Conservation (phyloP, 2,113 vertebrate species). For the Callorhinus ursinus region DNA sequence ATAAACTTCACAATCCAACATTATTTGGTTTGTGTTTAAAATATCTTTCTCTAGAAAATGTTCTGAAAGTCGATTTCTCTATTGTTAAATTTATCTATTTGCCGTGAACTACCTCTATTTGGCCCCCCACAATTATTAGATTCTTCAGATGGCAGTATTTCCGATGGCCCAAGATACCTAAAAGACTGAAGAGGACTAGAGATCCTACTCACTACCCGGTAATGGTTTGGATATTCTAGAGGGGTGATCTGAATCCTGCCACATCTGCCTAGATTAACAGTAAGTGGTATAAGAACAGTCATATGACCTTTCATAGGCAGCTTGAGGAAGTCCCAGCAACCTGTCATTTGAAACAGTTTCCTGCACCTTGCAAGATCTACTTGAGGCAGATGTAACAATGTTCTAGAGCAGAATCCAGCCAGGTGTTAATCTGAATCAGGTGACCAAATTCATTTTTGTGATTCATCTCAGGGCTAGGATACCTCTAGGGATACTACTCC, state of each 20-base stretch:
- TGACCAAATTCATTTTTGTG: neutral
- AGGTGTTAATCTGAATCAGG: neutral
- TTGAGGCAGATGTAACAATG: neutral
- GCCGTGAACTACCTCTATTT: neutral
- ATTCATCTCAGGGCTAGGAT: neutral
- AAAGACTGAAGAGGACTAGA: neutral
- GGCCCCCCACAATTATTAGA: neutral
- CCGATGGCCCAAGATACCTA: neutral
- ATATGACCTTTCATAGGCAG: neutral
- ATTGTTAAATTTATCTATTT: neutral
- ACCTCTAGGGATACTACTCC: neutral
- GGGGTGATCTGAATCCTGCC: neutral
- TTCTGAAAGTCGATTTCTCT: neutral
- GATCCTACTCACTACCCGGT: neutral
- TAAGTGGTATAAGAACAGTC: neutral
- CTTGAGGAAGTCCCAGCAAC: neutral
- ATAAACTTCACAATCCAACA: neutral
- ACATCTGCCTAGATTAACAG: neutral
- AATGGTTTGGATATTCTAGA: neutral
- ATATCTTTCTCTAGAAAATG: neutral
- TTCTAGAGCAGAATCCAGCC: neutral
- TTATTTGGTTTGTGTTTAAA: neutral
- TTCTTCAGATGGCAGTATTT: neutral
- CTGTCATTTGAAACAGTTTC: neutral
- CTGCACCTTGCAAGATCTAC: neutral